Base-by-base conservation (phyloP, 2,113 vertebrate species). In the Menura novaehollandiae region DNA sequence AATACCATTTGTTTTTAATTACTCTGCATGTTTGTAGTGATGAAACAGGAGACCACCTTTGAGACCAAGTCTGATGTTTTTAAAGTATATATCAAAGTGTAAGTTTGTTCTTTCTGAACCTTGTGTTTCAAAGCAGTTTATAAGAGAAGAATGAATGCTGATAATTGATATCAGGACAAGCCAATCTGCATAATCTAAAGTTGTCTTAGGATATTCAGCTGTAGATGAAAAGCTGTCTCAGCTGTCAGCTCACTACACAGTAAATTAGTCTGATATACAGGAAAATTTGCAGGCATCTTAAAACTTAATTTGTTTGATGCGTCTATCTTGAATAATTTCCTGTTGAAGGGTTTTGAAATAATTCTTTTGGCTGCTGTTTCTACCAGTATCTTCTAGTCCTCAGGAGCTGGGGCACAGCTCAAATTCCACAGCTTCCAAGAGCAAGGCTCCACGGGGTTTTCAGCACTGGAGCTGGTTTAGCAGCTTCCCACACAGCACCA, bases 1-100 rank as follows among this genome's bases (percentile, higher is more conserved):
- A 62, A 49, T 88, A 62, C 63, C 75, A 83, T 95, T 97, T 97
- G 93, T 68, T 97, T 96, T 97, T 82, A 91, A 96, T 97, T 95
- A 92, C 44, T 59, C 49, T 63, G 33, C 43, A 3, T 85, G 51
- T 78, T 94, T 88, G 60, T 53, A 87, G 60, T n/a, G 26, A 47
- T 91, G 79, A 85, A 93, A 85, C 16, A 55, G n/a, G 73, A 80
- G 94, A 95, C 94, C 92, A 88, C 95, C 94, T 95, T 81, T 59
- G 94, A 96, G 96, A 91, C 84, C 46, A 58, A 58, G 47, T 81
- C 39, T 89, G 20, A 71, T 78, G 47, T 60, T 95, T 85, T 92
- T 47, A 51, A 87, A 92, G 69, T 28, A 33, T 51, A 14, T 58
- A 30, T 74, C 53, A 53, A 85, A 76, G 60, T 62, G 20, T 37